Conservation (phyloP, 2,113 vertebrate genomes). For the Urocolius indicus region DNA sequence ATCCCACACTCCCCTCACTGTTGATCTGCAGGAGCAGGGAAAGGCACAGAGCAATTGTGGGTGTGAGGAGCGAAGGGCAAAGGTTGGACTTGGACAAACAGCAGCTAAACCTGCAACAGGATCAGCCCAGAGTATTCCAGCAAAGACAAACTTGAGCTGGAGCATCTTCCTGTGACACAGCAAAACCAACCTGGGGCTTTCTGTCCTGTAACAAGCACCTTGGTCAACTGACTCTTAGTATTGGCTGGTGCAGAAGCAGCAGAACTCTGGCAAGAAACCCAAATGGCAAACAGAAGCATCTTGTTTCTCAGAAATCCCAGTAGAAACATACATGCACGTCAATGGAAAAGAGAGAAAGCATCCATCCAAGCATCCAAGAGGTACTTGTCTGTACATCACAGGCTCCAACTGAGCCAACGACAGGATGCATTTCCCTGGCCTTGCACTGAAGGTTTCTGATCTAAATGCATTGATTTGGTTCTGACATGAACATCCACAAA, state of each 20-base stretch:
- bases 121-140: fast-evolving
- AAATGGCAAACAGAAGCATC: not conserved
- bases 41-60: not conserved
- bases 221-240: fast-evolving
- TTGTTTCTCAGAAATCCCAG: not conserved
- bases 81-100: not conserved
- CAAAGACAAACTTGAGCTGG: fast-evolving
- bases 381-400: no score
- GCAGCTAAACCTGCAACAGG: not conserved
- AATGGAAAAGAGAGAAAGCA: not conserved
- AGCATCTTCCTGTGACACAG: not conserved
- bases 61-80: not conserved
- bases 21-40: not conserved
- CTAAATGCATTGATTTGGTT: not conserved
- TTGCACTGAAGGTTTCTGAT: not conserved
- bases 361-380: no score
- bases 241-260: not conserved
- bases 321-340: fast-evolving
- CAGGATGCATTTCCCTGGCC: not conserved
- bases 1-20: not conserved
- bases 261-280: not conserved
- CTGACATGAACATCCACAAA: not conserved
- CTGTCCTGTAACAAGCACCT: not conserved
- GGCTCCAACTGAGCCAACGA: not conserved
- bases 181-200: fast-evolving